phyloP scores from a whole-genome alignment of 2,888 invertebrate genomes.

The Chironomus riparius region DNA sequence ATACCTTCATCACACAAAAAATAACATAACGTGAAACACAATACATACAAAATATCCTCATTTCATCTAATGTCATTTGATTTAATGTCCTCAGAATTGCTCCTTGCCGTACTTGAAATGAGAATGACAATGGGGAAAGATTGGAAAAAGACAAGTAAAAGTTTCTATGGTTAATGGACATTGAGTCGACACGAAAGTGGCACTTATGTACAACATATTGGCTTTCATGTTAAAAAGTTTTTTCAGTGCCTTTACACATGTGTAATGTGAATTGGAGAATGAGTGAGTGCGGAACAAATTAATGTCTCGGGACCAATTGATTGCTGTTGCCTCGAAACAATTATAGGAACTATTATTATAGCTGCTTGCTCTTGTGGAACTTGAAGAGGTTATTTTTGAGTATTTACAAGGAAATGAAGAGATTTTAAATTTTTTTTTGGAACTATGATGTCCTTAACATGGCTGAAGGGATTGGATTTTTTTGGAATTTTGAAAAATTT shows the following conservation, averaged over 20 bases:
- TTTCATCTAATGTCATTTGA: constrained; percentile 23
- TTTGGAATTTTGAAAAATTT: no score
- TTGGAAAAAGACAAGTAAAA: not conserved
- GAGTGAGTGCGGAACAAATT: constrained; percentile 17
- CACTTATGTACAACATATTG: constrained; percentile 20
- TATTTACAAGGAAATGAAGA: no score
- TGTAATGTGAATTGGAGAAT: no score
- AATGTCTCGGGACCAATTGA: constrained; percentile 27
- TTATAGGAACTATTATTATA: no score
- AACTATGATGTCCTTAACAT: no score
- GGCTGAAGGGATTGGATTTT: no score
- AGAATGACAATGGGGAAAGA: not conserved
- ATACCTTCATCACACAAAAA: constrained; percentile 4
- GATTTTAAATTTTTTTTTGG: no score
- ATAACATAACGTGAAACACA: not conserved
- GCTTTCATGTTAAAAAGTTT: not conserved
- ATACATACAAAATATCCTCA: not conserved
- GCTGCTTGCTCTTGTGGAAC: no score
- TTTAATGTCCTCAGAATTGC: constrained; percentile 20
- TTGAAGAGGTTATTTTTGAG: no score
- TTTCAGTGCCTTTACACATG: no score
- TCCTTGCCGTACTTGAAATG: not conserved
- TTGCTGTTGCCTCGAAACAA: not conserved
- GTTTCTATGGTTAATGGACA: constrained; percentile 22
- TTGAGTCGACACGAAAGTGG: constrained; percentile 5